phyloP scores from a whole-genome alignment of 2,888 invertebrate species.

The Stictocephala bisonia region DNA sequence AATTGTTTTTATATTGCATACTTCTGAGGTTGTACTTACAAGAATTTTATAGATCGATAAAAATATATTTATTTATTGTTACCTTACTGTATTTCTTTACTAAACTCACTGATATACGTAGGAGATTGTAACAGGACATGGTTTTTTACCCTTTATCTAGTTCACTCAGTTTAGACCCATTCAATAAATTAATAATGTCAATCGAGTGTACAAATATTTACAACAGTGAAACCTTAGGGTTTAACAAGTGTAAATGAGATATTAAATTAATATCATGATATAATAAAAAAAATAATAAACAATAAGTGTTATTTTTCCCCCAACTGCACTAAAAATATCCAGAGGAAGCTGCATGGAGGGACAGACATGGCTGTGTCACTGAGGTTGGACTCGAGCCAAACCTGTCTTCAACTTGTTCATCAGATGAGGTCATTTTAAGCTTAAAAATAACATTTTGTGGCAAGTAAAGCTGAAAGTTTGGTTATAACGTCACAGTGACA shows the following conservation, averaged over 20 bases:
- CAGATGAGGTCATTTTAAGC: conserved; percentile 4
- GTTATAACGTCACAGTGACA: background rate
- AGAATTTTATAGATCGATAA: conserved; percentile 39
- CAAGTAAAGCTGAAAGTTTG: background rate
- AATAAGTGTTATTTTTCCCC: conserved; percentile 13
- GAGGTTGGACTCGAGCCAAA: background rate
- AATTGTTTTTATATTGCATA: conserved; percentile 36
- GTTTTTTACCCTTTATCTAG: conserved; percentile 21
- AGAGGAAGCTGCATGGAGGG: background rate
- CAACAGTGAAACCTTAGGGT: conserved; percentile 18
- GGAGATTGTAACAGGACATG: background rate
- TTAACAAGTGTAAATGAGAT: conserved; percentile 45
- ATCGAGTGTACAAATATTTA: conserved; percentile 31
- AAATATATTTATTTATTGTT: conserved; percentile 43
- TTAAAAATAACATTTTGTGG: conserved; percentile 35
- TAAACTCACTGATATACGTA: conserved; percentile 35
- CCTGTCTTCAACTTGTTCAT: conserved; percentile 14
- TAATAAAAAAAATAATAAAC: conserved; percentile 41
- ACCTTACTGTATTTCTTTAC: conserved; percentile 36
- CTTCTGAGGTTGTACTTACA: conserved; percentile 40
- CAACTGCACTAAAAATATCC: background rate
- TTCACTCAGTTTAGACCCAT: conserved; percentile 15
- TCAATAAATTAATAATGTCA: conserved; percentile 11
- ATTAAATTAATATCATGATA: conserved; percentile 47
- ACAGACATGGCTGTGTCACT: conserved; percentile 10